Percentiles rank a stretch among this genome's conserved stretches.
phyloP scores from a whole-genome alignment of 2,888 invertebrate species.

The Gerris lacustris region DNA sequence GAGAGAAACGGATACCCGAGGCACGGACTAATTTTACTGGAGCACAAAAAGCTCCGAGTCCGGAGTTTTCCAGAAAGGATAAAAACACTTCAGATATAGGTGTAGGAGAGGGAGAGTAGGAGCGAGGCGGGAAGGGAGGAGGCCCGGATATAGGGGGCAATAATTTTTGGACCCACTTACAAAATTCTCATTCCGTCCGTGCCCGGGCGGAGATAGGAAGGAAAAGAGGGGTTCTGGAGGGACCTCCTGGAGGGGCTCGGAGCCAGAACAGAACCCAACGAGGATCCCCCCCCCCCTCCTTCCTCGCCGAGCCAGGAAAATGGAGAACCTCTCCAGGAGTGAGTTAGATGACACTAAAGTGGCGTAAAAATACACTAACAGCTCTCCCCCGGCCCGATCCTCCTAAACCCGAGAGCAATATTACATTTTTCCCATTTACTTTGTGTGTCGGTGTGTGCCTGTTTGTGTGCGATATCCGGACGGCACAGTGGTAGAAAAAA shows the following conservation, averaged over 20 bases:
- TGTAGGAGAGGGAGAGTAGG: no score
- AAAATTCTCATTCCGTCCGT: neutral
- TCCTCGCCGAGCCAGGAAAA: no score
- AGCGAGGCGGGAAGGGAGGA: neutral
- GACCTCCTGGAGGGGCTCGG: neutral
- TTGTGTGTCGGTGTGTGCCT: neutral
- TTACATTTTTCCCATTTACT: neutral
- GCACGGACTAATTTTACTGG: no score
- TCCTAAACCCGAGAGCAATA: neutral
- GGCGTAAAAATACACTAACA: conserved; percentile 3
- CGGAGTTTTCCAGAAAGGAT: no score
- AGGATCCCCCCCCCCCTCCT: neutral
- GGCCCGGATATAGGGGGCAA: neutral
- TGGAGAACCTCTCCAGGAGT: neutral
- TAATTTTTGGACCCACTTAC: conserved; percentile 1
- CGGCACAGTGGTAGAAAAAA: no score
- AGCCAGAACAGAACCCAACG: neutral
- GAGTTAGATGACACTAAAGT: conserved; percentile 5
- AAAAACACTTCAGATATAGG: no score
- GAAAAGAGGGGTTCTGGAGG: neutral
- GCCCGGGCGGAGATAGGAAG: neutral
- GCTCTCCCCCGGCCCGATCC: neutral
- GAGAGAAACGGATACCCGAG: no score
- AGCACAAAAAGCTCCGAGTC: no score
- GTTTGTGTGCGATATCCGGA: no score